phyloP scores from a whole-genome alignment of 2,797 vertebrate genomes.

The Emys orbicularis region DNA sequence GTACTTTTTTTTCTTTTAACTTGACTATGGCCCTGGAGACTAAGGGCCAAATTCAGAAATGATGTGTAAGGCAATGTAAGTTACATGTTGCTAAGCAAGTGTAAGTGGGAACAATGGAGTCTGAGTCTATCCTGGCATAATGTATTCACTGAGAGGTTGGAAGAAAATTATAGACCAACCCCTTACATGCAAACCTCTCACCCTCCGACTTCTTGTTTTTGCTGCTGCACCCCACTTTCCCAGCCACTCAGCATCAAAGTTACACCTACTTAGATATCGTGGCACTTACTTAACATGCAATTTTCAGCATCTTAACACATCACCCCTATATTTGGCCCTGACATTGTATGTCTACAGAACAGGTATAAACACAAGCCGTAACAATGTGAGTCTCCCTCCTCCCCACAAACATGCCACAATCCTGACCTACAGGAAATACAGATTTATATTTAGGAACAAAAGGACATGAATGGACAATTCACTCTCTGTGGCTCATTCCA shows the following conservation, averaged over 20 bases:
- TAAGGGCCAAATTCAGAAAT: not conserved
- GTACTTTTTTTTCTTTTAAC: not conserved
- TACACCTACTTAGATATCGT: not conserved
- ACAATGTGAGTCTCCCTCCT: not conserved
- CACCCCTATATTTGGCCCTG: not conserved
- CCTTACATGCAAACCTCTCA: not conserved
- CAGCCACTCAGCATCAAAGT: not conserved
- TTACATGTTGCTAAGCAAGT: not conserved
- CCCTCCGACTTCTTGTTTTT: not conserved
- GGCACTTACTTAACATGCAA: not conserved
- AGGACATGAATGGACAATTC: not conserved
- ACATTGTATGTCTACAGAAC: not conserved
- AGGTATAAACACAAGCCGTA: fast-evolving
- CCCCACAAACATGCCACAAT: not conserved
- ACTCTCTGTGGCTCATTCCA: not conserved
- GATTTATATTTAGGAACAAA: not conserved
- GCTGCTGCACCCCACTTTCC: not conserved
- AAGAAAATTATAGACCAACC: not conserved
- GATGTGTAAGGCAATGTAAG: not conserved
- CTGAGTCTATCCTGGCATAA: not conserved
- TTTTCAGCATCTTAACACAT: not conserved
- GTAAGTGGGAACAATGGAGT: not conserved
- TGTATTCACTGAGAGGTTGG: not conserved
- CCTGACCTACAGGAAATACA: not conserved
- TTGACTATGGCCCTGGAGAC: not conserved